Base-by-base conservation (phyloP, 2,797 vertebrate genomes). In the Hydrocynus forskahlii region DNA sequence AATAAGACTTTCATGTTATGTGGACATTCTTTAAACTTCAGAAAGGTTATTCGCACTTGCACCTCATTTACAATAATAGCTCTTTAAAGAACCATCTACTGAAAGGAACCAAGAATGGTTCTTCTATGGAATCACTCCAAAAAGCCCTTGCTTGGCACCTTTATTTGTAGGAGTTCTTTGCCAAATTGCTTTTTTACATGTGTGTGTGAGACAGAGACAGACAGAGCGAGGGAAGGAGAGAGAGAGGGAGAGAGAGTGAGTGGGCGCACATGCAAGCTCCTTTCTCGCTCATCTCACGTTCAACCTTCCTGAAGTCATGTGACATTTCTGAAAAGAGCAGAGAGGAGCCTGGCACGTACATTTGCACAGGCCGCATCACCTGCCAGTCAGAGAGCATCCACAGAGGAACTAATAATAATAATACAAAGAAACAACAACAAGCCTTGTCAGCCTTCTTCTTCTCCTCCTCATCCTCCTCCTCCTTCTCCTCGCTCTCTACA, bases 401-500 rank as follows among this genome's bases (percentile, higher is more conserved):
- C 78, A 76, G 68, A 21, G 50, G 60, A 85, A 83, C 88, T 90
- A 88, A 90, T 88, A 86, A 83, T 38, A 9, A 68, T 17, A 88
- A 90, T 87, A 86, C 5, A 86, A 81, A 89, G 48, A 55, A 55
- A 50, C 8, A 88, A 90, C 87, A 87, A 90, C 87, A 89, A 85
- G 81, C 71, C 87, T 86, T 89, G 88, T 91, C 91, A 89, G 87
- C 81, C 80, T 74, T 59, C 78, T 76, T 52, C 52, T 70, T 72
- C 81, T 48, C 62, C 80, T 48, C 66, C 75, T 78, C 45, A 68
- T 19, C 88, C 86, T 80, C 84, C 79, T 23, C 29, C 82, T 75
- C 66, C 69, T 79, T 86, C 48, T 83, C 83, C 19, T 29, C 82
- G 73, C 66, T 72, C 80, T 86, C 48, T 83, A 82, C 19, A 19